Evolutionary conservation across 2,888 invertebrate genomes (phyloP).

Genomic region (Lacanobia wlatinum): DNA sequence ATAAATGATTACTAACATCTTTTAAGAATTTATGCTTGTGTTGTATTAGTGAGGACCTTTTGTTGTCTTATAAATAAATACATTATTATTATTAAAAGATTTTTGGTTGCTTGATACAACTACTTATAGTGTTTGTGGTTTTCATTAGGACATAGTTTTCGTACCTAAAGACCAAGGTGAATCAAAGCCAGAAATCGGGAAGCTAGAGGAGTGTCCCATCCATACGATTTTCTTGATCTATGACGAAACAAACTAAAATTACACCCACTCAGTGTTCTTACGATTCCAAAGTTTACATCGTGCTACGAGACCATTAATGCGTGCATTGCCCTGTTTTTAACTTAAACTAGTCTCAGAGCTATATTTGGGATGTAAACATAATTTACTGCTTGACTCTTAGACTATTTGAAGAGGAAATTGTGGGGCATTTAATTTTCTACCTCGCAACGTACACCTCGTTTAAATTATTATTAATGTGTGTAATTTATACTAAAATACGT

Average conservation of each 20-base stretch:
- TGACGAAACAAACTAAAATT: slow-evolving; percentile 47
- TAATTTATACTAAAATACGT: slow-evolving; percentile 18
- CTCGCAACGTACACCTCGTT: background rate
- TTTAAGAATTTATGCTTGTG: too few relatives aligned
- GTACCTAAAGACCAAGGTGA: too few relatives aligned
- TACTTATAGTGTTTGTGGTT: too few relatives aligned
- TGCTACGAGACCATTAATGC: slow-evolving; percentile 20
- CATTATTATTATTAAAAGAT: too few relatives aligned
- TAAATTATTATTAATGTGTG: slow-evolving; percentile 23
- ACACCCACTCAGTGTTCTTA: slow-evolving; percentile 29
- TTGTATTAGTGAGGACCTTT: too few relatives aligned
- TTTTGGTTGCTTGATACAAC: too few relatives aligned
- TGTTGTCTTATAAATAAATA: too few relatives aligned
- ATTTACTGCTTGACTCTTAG: slow-evolving; percentile 23
- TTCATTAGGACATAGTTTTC: too few relatives aligned
- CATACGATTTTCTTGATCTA: background rate
- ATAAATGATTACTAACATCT: too few relatives aligned
- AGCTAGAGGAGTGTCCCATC: background rate
- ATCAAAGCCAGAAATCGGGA: too few relatives aligned
- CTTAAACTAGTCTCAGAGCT: slow-evolving; percentile 21
- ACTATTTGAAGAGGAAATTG: slow-evolving; percentile 45
- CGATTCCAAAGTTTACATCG: slow-evolving; percentile 20
- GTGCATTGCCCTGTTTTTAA: slow-evolving; percentile 48
- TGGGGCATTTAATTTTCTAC: slow-evolving; percentile 26
- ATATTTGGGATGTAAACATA: slow-evolving; percentile 37